A percentile compares a stretch with the other conserved stretches of the same genome.
Evolutionary conservation across 2,113 vertebrate genomes (phyloP).

Genomic region (Numenius arquata): DNA sequence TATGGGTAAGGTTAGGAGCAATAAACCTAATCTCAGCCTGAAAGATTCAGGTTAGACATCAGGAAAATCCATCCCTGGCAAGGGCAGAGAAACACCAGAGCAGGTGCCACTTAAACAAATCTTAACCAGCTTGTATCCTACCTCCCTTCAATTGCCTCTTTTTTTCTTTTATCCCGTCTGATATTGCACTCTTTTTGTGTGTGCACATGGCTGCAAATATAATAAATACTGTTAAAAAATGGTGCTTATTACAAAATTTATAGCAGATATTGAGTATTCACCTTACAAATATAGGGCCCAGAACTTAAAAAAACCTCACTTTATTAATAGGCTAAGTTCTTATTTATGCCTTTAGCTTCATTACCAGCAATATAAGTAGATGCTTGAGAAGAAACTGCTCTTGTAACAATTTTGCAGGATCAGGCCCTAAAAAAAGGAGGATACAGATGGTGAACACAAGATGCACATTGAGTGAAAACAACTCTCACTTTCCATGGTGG

Average conservation of each 20-base stretch:
- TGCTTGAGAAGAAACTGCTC: not conserved
- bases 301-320: not conserved
- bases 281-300: not conserved
- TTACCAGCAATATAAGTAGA: not conserved
- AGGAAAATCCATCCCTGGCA: not conserved
- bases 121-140: not conserved
- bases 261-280: not conserved
- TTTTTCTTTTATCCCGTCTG: not conserved
- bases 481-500: not conserved
- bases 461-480: not conserved
- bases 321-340: not conserved
- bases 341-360: not conserved
- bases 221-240: not conserved
- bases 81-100: not conserved
- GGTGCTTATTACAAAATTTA: not conserved
- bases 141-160: not conserved
- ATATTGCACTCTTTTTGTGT: not conserved
- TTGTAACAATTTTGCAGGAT: not conserved
- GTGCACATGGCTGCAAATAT: not conserved
- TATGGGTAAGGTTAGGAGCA: not conserved
- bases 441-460: not conserved
- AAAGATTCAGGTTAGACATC: not conserved
- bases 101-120: not conserved
- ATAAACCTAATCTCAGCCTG: not conserved
- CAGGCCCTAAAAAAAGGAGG: not conserved